phyloP scores from a whole-genome alignment of 2,113 vertebrate genomes.

The Lepus europaeus region DNA sequence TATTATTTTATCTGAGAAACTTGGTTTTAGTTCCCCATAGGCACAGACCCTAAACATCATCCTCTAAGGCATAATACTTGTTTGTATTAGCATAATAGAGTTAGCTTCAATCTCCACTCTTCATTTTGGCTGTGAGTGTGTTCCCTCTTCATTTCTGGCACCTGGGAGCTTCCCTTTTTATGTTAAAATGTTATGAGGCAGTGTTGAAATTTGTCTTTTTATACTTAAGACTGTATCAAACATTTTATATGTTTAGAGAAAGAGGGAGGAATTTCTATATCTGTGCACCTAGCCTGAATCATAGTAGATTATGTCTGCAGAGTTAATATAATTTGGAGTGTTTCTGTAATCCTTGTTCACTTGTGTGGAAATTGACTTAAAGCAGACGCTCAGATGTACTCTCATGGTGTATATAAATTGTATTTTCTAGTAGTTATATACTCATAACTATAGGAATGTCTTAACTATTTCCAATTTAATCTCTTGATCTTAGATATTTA shows the following conservation, averaged over 20 bases:
- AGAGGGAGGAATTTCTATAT: slow-evolving; percentile 2
- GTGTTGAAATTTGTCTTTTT: not conserved
- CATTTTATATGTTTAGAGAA: not conserved
- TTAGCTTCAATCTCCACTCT: not conserved
- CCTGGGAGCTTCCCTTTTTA: not conserved
- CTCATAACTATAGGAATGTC: not conserved
- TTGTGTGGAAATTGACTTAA: not conserved
- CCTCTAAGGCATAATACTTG: not conserved
- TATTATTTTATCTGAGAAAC: not conserved
- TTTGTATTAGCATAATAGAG: not conserved
- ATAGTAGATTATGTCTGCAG: not conserved
- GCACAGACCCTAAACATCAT: not conserved
- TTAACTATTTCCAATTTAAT: slow-evolving; percentile 7
- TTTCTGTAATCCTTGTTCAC: slow-evolving; percentile 16
- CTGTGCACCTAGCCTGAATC: not conserved
- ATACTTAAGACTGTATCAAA: not conserved
- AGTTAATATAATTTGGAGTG: not conserved
- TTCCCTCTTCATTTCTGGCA: slow-evolving; percentile 24
- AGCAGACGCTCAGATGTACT: not conserved
- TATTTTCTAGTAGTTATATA: slow-evolving; percentile 25
- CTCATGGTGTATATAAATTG: not conserved
- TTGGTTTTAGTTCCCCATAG: slow-evolving; percentile 1
- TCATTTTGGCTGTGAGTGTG: not conserved
- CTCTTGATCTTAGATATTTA: slow-evolving; percentile 35
- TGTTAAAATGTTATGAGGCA: slow-evolving; percentile 4